phyloP scores from a whole-genome alignment of 2,888 invertebrate species.

The Drosophila mimetica region DNA sequence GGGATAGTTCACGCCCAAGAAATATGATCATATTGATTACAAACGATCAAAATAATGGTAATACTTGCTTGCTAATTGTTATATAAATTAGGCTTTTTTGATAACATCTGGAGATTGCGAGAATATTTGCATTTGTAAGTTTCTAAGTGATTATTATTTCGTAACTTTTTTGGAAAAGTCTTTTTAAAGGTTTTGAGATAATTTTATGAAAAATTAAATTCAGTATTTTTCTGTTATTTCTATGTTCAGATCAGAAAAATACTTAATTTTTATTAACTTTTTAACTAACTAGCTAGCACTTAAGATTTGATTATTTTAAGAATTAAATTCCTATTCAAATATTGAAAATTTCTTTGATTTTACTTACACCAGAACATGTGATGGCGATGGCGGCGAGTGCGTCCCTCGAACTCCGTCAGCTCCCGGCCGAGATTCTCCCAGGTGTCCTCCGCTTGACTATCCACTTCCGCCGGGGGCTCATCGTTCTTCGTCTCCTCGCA shows the following conservation, averaged over 20 bases:
- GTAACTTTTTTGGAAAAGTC: neutral
- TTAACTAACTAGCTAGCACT: too few species aligned
- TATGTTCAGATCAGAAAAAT: too few species aligned
- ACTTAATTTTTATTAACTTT: too few species aligned
- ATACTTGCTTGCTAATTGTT: conserved; percentile 38
- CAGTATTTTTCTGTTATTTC: too few species aligned
- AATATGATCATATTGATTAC: conserved; percentile 38
- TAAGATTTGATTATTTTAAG: too few species aligned
- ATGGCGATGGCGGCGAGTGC: conserved; percentile 73
- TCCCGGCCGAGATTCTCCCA: conserved; percentile 57
- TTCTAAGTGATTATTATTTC: neutral
- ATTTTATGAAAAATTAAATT: too few species aligned
- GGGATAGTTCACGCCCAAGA: conserved; percentile 8
- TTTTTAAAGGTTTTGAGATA: too few species aligned
- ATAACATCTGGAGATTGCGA: conserved; percentile 6
- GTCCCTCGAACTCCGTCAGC: conserved; percentile 69
- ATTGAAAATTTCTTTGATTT: neutral
- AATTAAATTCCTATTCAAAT: neutral
- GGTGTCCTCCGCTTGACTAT: conserved; percentile 46
- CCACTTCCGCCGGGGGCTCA: conserved; percentile 32
- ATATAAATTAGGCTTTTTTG: conserved; percentile 22
- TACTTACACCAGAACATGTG: conserved; percentile 70
- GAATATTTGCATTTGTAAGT: neutral
- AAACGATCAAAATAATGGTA: conserved; percentile 31
- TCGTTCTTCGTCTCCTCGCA: conserved; percentile 65